Evolutionary conservation across 2,888 invertebrate genomes (phyloP).

Genomic region (Luperina nickerlii): DNA sequence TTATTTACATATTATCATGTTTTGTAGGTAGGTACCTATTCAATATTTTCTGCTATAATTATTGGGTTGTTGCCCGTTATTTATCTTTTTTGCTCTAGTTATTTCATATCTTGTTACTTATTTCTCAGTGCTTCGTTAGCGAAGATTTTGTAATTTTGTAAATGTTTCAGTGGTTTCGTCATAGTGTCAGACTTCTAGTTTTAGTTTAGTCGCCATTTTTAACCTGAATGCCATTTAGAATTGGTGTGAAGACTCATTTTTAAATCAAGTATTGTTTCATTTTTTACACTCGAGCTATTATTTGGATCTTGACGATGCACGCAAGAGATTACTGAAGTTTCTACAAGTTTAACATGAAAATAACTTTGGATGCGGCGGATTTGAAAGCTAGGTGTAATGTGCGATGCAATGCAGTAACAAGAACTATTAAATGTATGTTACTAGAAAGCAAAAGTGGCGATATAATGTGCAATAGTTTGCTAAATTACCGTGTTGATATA

Average conservation of each 20-base stretch:
- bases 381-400: background rate
- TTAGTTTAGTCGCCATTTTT: background rate
- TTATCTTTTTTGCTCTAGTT: background rate
- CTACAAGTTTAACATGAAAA: background rate
- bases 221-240: background rate
- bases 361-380: background rate
- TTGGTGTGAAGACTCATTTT: background rate
- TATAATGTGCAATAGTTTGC: constrained; percentile 18
- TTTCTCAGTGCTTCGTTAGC: background rate
- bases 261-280: no score
- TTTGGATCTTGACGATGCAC: background rate
- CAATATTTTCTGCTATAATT: background rate
- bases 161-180: background rate
- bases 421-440: constrained; percentile 18
- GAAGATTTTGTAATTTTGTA: background rate
- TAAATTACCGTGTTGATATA: constrained; percentile 42
- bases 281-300: background rate
- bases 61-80: background rate
- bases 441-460: constrained; percentile 37
- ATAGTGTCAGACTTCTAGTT: background rate
- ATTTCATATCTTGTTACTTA: background rate
- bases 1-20: background rate
- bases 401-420: background rate
- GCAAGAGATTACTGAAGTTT: background rate
- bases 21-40: background rate